Evolutionary conservation across 2,797 vertebrate species (phyloP).

Genomic region (Pygocentrus nattereri): DNA sequence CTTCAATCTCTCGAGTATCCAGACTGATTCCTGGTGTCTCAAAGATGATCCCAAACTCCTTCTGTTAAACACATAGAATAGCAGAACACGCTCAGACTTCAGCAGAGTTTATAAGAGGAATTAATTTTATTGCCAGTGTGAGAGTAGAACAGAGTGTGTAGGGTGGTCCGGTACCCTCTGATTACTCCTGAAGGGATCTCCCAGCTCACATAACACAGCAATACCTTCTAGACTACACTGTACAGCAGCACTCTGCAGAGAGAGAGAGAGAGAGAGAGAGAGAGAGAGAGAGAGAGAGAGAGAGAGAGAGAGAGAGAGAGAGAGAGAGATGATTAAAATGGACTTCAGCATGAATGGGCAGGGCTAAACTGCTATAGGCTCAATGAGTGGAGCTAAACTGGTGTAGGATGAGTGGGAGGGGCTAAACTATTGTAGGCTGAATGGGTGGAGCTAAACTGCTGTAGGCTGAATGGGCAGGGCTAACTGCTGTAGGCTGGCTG

Average conservation of each 20-base stretch:
- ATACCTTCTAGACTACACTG: conserved; percentile 56
- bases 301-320: not conserved
- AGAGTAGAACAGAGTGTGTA: not conserved
- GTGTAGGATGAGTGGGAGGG: no score
- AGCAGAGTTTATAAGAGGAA: no score
- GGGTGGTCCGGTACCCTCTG: conserved; percentile 68
- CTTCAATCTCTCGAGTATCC: conserved; percentile 76
- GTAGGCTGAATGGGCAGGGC: no score
- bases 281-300: not conserved
- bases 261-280: not conserved
- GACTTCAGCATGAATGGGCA: no score
- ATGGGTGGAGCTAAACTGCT: no score
- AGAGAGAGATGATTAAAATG: not conserved
- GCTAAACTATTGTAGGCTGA: no score
- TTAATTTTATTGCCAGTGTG: no score
- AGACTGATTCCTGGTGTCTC: conserved; percentile 79
- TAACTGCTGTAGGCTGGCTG: no score
- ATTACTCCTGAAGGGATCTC: conserved; percentile 88
- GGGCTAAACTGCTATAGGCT: no score
- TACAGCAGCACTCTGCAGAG: conserved; percentile 12
- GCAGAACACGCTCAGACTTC: not conserved
- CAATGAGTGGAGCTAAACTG: no score
- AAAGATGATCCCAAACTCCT: conserved; percentile 82
- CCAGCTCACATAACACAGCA: conserved; percentile 83
- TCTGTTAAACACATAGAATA: conserved; percentile 69